A percentile compares a stretch with the other conserved stretches of the same genome.
phyloP scores from a whole-genome alignment of 2,797 vertebrate species.

The Pelobates cultripes region DNA sequence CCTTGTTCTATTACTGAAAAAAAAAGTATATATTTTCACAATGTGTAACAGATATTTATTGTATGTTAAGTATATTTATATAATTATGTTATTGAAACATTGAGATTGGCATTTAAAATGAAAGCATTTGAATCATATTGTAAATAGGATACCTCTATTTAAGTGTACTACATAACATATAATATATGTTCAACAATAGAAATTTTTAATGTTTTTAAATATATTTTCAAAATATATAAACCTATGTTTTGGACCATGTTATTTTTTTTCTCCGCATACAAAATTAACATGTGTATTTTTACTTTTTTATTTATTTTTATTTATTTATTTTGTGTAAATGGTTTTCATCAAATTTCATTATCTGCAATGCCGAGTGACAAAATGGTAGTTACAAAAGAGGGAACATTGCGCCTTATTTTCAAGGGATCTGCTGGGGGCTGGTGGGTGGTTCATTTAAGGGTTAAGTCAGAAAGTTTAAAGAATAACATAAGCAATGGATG shows the following conservation, averaged over 20 bases:
- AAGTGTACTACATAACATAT: slow-evolving; percentile 83
- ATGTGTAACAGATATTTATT: slow-evolving; percentile 86
- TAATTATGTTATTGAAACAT: slow-evolving; percentile 77
- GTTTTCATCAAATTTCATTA: not conserved
- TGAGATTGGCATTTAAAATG: slow-evolving; percentile 82
- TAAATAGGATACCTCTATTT: slow-evolving; percentile 85
- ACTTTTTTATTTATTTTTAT: not conserved
- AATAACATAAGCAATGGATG: too few relatives aligned
- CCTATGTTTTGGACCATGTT: slow-evolving; percentile 72
- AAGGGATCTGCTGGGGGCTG: not conserved
- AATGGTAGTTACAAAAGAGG: too few relatives aligned
- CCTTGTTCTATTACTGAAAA: slow-evolving; percentile 76
- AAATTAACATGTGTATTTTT: slow-evolving; percentile 64
- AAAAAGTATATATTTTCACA: slow-evolving; percentile 72
- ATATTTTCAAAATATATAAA: slow-evolving; percentile 80
- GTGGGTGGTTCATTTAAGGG: too few relatives aligned
- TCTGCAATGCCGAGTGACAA: slow-evolving; percentile 4
- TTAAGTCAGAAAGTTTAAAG: too few relatives aligned
- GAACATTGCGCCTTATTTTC: not conserved
- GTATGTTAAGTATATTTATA: slow-evolving; percentile 83
- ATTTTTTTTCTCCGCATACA: slow-evolving; percentile 77
- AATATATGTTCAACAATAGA: slow-evolving; percentile 86
- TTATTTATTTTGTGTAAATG: not conserved
- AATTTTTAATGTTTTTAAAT: slow-evolving; percentile 86
- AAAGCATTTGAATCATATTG: slow-evolving; percentile 78